Percentiles rank a stretch among this genome's conserved stretches.
Conservation (phyloP, 2,797 vertebrate genomes). For the Todus mexicanus region DNA sequence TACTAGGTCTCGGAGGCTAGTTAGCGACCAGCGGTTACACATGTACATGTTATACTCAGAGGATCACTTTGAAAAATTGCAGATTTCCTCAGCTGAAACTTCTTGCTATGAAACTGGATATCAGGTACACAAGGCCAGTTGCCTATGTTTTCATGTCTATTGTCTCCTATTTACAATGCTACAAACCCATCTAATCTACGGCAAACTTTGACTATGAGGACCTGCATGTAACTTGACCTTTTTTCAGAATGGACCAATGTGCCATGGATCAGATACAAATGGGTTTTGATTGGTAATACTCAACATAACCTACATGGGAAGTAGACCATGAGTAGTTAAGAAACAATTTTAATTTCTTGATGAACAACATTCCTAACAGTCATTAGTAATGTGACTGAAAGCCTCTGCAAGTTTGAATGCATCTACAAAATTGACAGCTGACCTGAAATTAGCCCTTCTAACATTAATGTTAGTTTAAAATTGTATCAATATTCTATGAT, state of each 20-base stretch:
- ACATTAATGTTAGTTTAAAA: not conserved
- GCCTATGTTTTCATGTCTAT: not conserved
- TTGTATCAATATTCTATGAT: accelerated
- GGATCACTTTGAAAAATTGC: not conserved
- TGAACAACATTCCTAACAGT: not conserved
- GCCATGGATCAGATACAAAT: not conserved
- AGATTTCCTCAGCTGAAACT: not conserved
- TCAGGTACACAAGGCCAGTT: not conserved
- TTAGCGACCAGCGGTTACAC: not conserved
- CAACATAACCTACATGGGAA: not conserved
- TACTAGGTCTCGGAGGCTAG: not conserved
- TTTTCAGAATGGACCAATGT: not conserved
- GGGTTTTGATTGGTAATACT: not conserved
- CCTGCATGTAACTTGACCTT: not conserved
- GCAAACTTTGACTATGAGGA: not conserved
- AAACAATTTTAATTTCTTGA: not conserved
- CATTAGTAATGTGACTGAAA: not conserved
- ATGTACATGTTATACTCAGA: not conserved
- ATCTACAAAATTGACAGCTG: not conserved
- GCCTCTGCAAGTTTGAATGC: not conserved
- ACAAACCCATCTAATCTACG: not conserved
- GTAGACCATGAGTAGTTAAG: not conserved
- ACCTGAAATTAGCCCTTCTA: not conserved
- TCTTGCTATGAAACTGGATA: not conserved
- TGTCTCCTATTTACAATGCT: not conserved